Base-by-base conservation (phyloP, 2,888 invertebrate species). In the Geophilus truncorum region DNA sequence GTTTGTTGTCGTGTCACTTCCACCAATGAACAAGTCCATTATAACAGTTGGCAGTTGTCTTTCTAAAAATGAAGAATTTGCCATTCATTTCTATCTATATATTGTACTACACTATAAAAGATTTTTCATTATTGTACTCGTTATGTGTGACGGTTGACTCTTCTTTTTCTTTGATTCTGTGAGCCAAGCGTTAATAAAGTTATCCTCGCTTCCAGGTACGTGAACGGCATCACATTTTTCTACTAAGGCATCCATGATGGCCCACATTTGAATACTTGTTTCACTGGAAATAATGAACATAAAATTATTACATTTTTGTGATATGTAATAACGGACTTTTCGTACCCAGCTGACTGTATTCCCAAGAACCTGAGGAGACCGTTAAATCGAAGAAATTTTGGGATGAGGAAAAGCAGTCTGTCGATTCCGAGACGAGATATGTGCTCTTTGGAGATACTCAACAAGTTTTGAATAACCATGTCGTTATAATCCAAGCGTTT, bases 1-100 rank as follows among this genome's bases (percentile, higher is more conserved):
- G 28, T 70, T 70, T 28, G 70, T 70, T 70, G 70, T 28, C n/a
- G 70, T 70, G 15, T 70, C 70, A 70, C 70, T 70, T 28, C 70
- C 70, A 70, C 15, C 70, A 70, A 70, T 2, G 28, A 70, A 70
- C n/a, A 70, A 70, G 6, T 70, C 70, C 9, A 70, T 25, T 25
- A 70, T 25, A 70, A 70, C 70, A 6, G 70, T 28, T 70, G 28
- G 25, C 25, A 70, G 28, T 1, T 70, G 70, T 2, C 7, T 28
- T 12, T 70, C 70, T 70, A 9, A 32, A 32, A 32, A 6, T 32
- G 9, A 6, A 32, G 9, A 32, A 32, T 32, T 32, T 6, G 9
- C 9, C 32, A 6, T 4, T 32, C 4, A 4, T 32, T 32, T 32
- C 4, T 32, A 32, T 32, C 9, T 32, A 9, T 32, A 6, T 32